Base-by-base conservation (phyloP, 2,888 invertebrate species). In the Seira ritae region DNA sequence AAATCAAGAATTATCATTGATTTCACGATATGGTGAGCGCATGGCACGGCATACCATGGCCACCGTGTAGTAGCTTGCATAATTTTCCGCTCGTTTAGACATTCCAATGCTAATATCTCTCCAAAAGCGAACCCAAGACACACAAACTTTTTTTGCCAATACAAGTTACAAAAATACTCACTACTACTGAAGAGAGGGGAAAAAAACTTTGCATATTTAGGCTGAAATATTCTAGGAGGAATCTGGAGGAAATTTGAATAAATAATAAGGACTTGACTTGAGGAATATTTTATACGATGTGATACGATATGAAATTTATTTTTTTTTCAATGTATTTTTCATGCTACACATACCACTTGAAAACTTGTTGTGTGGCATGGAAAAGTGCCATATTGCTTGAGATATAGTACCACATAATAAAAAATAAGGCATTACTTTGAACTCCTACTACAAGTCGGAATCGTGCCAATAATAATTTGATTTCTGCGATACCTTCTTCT, bases 401-500 rank as follows among this genome's bases (percentile, higher is more conserved):
- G 17, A 55, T 55, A 55, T 55, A 55, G 55, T n/a, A 55, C 55
- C 55, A 55, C 55, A 55, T 55, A 55, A 55, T 55, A 12, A 55
- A 31, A 55, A 55, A 55, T 55, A 55, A 55, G 55, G 6, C 55
- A 8, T 17, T 55, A 55, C 31, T 4, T 8, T 31, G 31, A 31
- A 31, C 31, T 31, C 8, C n/a, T 55, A 42, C 42, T 15, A 24
- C 6, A 74, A 65, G n/a, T 66, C 6, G 74, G 74, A 74, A 74
- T 22, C 20, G n/a, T 74, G 74, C 74, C 74, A 74, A 74, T 72
- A 62, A 23, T 62, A 72, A 22, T 71, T 55, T 55, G 17, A 55
- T 55, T 55, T 55, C 15, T 55, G 17, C 15, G 31, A 31, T 31
- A 12, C 55, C 55, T 12, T 55, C 8, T 55, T 55, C 55, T 55